Evolutionary conservation across 1,140 invertebrate genomes (phyloP).

Genomic region (fruit fly (Drosophila melanogaster)): Release_6_plus_ISO1_MT NT_033779.5:12678001-12678500

Average conservation of each 20-base stretch:
- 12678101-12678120: conserved; percentile 22
- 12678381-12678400: conserved; percentile 35
- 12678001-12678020: not conserved
- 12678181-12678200: conserved; percentile 36
- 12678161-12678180: conserved; percentile 23
- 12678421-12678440: conserved; percentile 18
- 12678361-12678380: conserved; percentile 27
- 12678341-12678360: conserved; percentile 51
- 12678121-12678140: conserved; percentile 35
- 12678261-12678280: conserved; percentile 40
- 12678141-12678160: conserved; percentile 15
- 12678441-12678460: conserved; percentile 37
- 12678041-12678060: not conserved
- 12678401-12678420: conserved; percentile 35
- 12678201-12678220: conserved; percentile 59
- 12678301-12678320: conserved; percentile 39
- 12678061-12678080: conserved; percentile 3
- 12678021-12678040: not conserved
- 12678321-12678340: conserved; percentile 50
- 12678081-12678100: conserved; percentile 21
- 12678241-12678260: conserved; percentile 60
- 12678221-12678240: conserved; percentile 52
- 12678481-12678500: conserved; percentile 19
- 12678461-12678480: conserved; percentile 60
- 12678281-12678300: conserved; percentile 39